phyloP scores from a whole-genome alignment of 92 coral and sea anemone genomes.

The Parazoanthus swiftii region DNA sequence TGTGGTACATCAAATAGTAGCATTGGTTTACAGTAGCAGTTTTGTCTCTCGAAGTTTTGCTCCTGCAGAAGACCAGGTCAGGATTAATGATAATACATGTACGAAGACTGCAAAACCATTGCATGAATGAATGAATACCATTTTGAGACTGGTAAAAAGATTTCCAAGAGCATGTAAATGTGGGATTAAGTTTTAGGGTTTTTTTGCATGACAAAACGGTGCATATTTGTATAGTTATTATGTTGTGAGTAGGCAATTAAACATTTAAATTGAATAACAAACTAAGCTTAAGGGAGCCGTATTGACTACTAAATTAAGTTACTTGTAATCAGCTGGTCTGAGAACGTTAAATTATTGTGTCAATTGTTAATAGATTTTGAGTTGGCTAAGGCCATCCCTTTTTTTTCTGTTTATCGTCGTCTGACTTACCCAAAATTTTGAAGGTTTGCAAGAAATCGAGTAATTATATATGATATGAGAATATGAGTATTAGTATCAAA shows the following conservation, averaged over 20 bases:
- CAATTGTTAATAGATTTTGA: not conserved
- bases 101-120: not conserved
- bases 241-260: not conserved
- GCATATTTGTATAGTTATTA: not conserved
- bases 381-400: not conserved
- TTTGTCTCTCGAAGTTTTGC: not conserved
- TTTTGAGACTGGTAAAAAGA: not conserved
- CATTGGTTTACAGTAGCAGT: not conserved
- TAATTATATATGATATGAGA: no score
- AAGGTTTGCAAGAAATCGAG: no score
- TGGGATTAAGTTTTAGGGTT: not conserved
- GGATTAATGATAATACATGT: not conserved
- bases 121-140: conserved; percentile 10
- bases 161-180: not conserved
- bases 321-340: not conserved
- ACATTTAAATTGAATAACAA: not conserved
- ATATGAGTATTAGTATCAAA: no score
- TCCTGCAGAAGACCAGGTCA: not conserved
- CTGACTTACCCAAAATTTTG: no score
- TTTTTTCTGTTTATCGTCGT: no score
- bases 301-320: not conserved
- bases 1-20: not conserved
- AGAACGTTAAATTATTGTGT: not conserved
- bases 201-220: not conserved
- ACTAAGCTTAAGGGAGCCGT: not conserved